These are phyloP conservation scores for Agrypnus murinus DNA, from an alignment of 2,888 invertebrate species.

Conservation along the genomic window DNA sequence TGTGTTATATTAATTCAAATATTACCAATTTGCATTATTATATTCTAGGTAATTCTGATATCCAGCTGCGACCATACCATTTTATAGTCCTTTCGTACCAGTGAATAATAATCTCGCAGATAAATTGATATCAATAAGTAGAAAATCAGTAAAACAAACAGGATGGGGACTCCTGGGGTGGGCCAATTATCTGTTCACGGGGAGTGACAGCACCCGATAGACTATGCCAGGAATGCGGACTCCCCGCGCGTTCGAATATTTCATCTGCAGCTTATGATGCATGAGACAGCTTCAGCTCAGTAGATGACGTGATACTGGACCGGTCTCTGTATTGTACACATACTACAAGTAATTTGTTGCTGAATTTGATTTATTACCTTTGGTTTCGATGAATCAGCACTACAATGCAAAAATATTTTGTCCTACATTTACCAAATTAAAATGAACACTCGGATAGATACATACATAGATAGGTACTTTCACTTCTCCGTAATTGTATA, in stretches of 20 bases:
- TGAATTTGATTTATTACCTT: conserved; percentile 46
- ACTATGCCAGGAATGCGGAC: conserved; percentile 68
- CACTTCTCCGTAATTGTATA: too few species aligned
- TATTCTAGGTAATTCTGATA: neutral
- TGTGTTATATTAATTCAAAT: neutral
- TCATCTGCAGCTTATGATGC: conserved; percentile 60
- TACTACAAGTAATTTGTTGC: conserved; percentile 49
- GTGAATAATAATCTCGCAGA: conserved; percentile 35
- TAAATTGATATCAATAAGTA: conserved; percentile 45
- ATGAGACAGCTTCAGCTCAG: conserved; percentile 63
- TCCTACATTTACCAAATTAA: neutral
- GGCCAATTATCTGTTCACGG: conserved; percentile 73
- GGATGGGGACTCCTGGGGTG: conserved; percentile 72
- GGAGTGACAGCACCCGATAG: conserved; percentile 71
- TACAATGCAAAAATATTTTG: conserved; percentile 8
- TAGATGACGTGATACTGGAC: conserved; percentile 63
- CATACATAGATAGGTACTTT: too few species aligned
- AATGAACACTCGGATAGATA: too few species aligned
- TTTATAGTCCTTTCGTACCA: conserved; percentile 31
- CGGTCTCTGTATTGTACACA: conserved; percentile 44
- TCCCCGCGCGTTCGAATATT: conserved; percentile 65
- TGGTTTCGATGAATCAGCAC: conserved; percentile 38
- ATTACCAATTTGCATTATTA: neutral
- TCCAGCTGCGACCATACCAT: neutral
- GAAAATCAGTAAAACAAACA: conserved; percentile 67